Conservation (phyloP, 2,888 invertebrate genomes). For the Catocala sponsa region DNA sequence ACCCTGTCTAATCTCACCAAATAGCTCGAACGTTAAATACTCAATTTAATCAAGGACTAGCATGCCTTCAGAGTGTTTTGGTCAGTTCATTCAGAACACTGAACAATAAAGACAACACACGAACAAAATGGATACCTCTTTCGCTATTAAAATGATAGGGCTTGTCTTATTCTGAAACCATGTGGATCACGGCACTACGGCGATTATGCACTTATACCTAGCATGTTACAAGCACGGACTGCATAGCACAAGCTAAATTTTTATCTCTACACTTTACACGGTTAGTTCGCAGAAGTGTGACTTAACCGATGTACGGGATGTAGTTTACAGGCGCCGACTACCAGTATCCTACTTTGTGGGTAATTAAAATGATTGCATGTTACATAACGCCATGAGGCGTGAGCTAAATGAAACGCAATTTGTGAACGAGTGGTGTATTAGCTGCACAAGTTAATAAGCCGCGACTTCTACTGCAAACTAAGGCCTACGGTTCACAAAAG, state of each 20-base stretch:
- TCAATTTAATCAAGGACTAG: too few species aligned
- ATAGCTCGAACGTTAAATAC: too few species aligned
- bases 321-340: slow-evolving; percentile 48
- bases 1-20: too few species aligned
- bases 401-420: slow-evolving; percentile 44
- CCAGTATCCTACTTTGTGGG: slow-evolving; percentile 43
- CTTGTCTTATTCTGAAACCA: too few species aligned
- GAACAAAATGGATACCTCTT: too few species aligned
- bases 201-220: too few species aligned
- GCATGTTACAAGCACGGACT: not conserved
- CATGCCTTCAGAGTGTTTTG: too few species aligned
- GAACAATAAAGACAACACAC: too few species aligned
- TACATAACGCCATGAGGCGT: slow-evolving; percentile 52
- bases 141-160: too few species aligned
- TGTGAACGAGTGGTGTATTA: slow-evolving; percentile 19
- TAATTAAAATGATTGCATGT: slow-evolving; percentile 62
- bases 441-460: not conserved
- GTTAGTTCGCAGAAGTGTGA: slow-evolving; percentile 35
- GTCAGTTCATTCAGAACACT: too few species aligned
- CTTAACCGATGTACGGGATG: slow-evolving; percentile 43
- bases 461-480: not conserved
- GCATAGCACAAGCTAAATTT: slow-evolving; percentile 7
- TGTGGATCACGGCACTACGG: too few species aligned
- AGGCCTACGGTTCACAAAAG: not conserved
- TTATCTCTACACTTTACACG: slow-evolving; percentile 8